phyloP scores from a whole-genome alignment of 2,888 invertebrate species.

The Cerastis leucographa region DNA sequence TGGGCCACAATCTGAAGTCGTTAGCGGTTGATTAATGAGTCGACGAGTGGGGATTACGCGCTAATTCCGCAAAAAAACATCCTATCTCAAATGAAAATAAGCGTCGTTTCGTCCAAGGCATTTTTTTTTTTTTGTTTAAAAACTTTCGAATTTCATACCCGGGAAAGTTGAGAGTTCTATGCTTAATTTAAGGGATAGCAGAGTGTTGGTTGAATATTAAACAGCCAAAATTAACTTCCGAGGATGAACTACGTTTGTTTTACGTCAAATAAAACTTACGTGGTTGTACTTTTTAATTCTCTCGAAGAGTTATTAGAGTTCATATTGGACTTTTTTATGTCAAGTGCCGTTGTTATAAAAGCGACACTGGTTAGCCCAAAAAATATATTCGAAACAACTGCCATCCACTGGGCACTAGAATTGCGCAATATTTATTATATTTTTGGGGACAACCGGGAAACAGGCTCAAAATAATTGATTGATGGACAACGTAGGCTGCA shows the following conservation, averaged over 20 bases:
- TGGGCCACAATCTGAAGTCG: slow-evolving; percentile 74
- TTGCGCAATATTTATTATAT: slow-evolving; percentile 15
- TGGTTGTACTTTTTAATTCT: slow-evolving; percentile 49
- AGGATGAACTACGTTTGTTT: slow-evolving; percentile 65
- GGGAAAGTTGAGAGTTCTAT: slow-evolving; percentile 68
- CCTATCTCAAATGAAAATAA: slow-evolving; percentile 71
- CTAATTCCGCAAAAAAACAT: slow-evolving; percentile 78
- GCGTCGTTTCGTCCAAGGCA: slow-evolving; percentile 46
- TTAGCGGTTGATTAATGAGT: slow-evolving; percentile 86
- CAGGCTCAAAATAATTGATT: slow-evolving; percentile 39
- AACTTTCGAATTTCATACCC: slow-evolving; percentile 73
- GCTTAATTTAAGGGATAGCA: slow-evolving; percentile 70
- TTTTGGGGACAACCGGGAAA: slow-evolving; percentile 22
- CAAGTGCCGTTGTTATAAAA: slow-evolving; percentile 2
- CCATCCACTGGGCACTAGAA: neutral
- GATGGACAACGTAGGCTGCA: slow-evolving; percentile 16
- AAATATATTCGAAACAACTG: slow-evolving; percentile 6
- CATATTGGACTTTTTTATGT: slow-evolving; percentile 9
- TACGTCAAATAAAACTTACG: slow-evolving; percentile 61
- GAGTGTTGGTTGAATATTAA: slow-evolving; percentile 75
- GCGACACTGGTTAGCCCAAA: neutral
- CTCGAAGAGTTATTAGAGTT: slow-evolving; percentile 36
- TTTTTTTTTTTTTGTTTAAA: slow-evolving; percentile 62
- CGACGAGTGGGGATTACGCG: slow-evolving; percentile 77
- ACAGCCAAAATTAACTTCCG: slow-evolving; percentile 70